Evolutionary conservation across 2,113 vertebrate species (phyloP), one percentile per base, ranked within the genome.

Genomic region (Ciconia stormi): DNA sequence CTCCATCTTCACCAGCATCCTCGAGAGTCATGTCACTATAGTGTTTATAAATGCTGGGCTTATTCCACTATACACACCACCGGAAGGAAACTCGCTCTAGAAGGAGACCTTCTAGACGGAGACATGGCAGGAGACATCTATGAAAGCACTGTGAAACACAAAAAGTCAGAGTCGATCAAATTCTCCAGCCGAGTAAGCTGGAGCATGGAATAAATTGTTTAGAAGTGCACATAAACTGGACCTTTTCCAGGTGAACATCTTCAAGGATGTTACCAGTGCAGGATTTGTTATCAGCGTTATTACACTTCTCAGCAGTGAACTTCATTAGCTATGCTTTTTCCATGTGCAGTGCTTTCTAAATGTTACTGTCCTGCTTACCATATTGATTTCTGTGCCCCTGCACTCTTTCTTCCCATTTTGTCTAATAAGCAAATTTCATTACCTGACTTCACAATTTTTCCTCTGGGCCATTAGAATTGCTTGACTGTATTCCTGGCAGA

Each of bases 371-470:
- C 94, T 95, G 93, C 89, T 96, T 62, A 49, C 87, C 63, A 42
- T 88, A 97, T 97, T 73, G 97, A 97, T 97, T 97, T 95, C 93
- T 96, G 94, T 94, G 93, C 84, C 96, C 87, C 96, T 91, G 94
- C 95, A 93, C 94, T 95, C 84, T 30, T 97, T 85, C 97, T 96
- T 13, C 91, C 93, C 89, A 81, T 97, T 95, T 52, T 91, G 95
- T 94, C 93, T 97, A 97, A 97, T 92, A 96, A 97, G 96, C 96
- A 97, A 96, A 97, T 97, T 97, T 97, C 97, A 96, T 97, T 97
- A 97, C 93, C 90, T 93, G 96, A 91, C 96, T 95, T 95, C 91
- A 93, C 95, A 61, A 91, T 97, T 94, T 96, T 97, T 97, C 94
- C 96, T 97, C 89, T 97, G 94, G 95, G 96, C 95, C 89, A 93